A percentile compares a stretch with the other conserved stretches of the same genome.
Evolutionary conservation across 2,888 invertebrate species (phyloP).

Genomic region (Zaprionus lineosus): DNA sequence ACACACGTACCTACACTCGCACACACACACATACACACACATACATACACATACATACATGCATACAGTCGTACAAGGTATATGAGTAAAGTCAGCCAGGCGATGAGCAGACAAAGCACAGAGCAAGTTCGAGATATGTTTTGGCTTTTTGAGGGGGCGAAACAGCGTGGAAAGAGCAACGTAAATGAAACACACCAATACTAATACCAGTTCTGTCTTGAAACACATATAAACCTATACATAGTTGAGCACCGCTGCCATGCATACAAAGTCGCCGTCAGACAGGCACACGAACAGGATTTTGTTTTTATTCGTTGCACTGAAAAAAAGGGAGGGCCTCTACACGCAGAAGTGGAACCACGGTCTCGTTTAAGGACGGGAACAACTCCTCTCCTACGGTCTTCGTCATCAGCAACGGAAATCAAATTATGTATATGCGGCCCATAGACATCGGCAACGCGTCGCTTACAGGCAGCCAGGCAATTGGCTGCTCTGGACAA

Average conservation of each 20-base stretch:
- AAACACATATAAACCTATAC: slow-evolving; percentile 15
- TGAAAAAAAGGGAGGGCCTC: slow-evolving; percentile 26
- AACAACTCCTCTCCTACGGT: slow-evolving; percentile 9
- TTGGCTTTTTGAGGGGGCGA: slow-evolving; percentile 63
- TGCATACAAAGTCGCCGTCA: slow-evolving; percentile 52
- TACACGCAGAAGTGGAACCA: slow-evolving; percentile 11
- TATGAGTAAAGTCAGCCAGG: slow-evolving; percentile 47
- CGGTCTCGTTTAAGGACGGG: slow-evolving; percentile 35
- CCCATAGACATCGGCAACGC: slow-evolving; percentile 34
- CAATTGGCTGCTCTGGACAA: slow-evolving; percentile 40
- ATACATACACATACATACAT: slow-evolving; percentile 7
- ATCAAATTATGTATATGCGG: slow-evolving; percentile 62
- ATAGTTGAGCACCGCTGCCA: slow-evolving; percentile 13
- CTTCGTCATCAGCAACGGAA: slow-evolving; percentile 38
- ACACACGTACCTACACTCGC: slow-evolving; percentile 8
- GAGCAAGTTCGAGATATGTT: slow-evolving; percentile 73
- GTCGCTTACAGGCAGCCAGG: slow-evolving; percentile 3
- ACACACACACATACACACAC: slow-evolving; percentile 14
- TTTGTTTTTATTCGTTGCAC: slow-evolving; percentile 49
- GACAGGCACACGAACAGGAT: slow-evolving; percentile 60
- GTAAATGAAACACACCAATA: slow-evolving; percentile 59
- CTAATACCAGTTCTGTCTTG: slow-evolving; percentile 5
- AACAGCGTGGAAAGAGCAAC: slow-evolving; percentile 50
- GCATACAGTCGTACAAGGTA: too few species aligned
- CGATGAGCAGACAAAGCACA: slow-evolving; percentile 63